Evolutionary conservation across 2,888 invertebrate species (phyloP), one percentile per base, ranked within the genome.

Genomic region (Diarsia brunnea): DNA sequence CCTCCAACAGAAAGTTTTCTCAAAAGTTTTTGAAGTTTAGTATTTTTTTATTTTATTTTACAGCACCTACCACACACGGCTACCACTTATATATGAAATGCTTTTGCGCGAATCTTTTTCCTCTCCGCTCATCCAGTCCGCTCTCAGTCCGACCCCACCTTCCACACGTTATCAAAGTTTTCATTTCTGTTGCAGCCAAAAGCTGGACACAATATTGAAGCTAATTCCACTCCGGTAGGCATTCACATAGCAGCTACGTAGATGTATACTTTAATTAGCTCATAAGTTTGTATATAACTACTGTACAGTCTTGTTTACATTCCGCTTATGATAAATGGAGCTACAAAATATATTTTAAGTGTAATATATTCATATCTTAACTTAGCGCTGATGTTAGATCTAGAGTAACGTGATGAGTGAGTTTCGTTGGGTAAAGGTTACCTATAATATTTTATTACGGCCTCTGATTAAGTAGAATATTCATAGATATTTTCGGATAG

Each of bases 191-290:
- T 96, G 82, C 97, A 98, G 98, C 98, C 92, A 98, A 98, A 97
- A 98, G 97, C 97, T 98, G 98, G 98, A 98, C 98, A 96, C 98
- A 98, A 94, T 98, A 98, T 96, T 98, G 95, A 96, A 93, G 89
- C 89, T 84, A 78, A 88, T 87, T 87, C 87, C 84, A 88, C 88
- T 84, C 89, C 88, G 91, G 92, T 94, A 94, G 94, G 92, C 93
- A 93, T 94, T 93, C 91, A 87, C 80, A 84, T 91, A 91, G 88
- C 85, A 83, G 90, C 90, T 91, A 89, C 82, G 93, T 94, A 93
- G 89, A 88, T 89, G 78, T 84, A 85, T 87, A 89, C 82, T 82
- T 85, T 89, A 88, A 84, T 72, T 88, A 88, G 81, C 73, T 58
- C 65, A 75, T 91, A 91, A 91, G 84, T 83, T 90, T 95, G 94